Percentiles rank a stretch among this genome's conserved stretches.
phyloP scores from a whole-genome alignment of 2,113 vertebrate species.

The Riparia riparia region DNA sequence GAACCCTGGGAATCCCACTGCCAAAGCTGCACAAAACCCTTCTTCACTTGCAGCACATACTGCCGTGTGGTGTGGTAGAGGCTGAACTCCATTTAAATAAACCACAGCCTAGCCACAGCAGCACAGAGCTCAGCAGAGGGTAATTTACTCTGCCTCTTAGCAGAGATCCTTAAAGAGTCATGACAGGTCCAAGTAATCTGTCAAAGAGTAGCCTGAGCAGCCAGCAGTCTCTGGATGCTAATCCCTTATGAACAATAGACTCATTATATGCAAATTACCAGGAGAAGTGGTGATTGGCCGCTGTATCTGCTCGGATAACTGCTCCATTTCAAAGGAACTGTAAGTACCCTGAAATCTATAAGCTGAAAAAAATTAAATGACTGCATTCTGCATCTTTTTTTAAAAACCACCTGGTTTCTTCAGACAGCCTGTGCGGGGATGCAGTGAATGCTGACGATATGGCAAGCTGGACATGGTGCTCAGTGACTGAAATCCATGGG shows the following conservation, averaged over 20 bases:
- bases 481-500: not conserved
- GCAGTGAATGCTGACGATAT: not conserved
- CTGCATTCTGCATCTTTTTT: not conserved
- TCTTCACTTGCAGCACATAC: not conserved
- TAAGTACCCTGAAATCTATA: not conserved
- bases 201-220: constrained; percentile 37
- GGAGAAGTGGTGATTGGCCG: constrained; percentile 27
- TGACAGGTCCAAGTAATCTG: constrained; percentile 61
- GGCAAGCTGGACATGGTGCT: not conserved
- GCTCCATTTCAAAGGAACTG: not conserved
- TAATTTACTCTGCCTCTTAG: constrained; percentile 60
- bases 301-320: not conserved
- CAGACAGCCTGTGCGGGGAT: not conserved
- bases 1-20: not conserved
- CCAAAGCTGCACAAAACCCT: not conserved
- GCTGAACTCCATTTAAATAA: constrained; percentile 18
- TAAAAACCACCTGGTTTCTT: not conserved
- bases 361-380: not conserved
- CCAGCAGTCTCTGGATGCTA: constrained; percentile 46
- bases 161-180: constrained; percentile 56
- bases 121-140: constrained; percentile 45
- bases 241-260: constrained; percentile 41
- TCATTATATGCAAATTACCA: constrained; percentile 62
- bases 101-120: constrained; percentile 47
- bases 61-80: not conserved